phyloP scores from a whole-genome alignment of 2,888 invertebrate species.

The Drosophila villosipedis region DNA sequence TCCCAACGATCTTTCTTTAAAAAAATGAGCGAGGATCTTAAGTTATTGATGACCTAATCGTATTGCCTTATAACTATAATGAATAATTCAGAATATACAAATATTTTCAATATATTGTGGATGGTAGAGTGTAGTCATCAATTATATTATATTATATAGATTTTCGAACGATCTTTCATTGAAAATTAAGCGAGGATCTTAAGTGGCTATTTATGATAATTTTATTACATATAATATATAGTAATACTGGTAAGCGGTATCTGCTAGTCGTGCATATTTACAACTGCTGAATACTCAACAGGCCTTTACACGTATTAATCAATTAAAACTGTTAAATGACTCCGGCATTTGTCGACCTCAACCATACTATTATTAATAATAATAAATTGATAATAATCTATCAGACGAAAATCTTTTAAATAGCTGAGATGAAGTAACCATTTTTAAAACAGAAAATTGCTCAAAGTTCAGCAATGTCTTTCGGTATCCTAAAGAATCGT shows the following conservation, averaged over 20 bases:
- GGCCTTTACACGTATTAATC: conserved; percentile 29
- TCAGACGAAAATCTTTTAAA: background rate
- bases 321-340: conserved; percentile 29
- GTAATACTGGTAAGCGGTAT: background rate
- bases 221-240: background rate
- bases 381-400: too few relatives aligned
- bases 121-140: too few relatives aligned
- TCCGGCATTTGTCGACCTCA: conserved; percentile 4
- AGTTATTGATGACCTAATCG: background rate
- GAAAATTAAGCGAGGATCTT: background rate
- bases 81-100: background rate
- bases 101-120: background rate
- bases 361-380: too few relatives aligned
- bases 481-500: background rate
- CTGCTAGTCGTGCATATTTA: background rate
- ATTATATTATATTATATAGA: background rate
- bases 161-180: too few relatives aligned
- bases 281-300: too few relatives aligned
- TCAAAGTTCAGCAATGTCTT: rapidly evolving
- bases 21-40: background rate
- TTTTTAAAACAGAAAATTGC: background rate
- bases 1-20: conserved; percentile 4
- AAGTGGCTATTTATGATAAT: background rate
- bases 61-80: background rate
- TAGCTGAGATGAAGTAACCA: background rate